A percentile compares a stretch with the other conserved stretches of the same genome.
Conservation (phyloP, 2,797 vertebrate genomes). For the Hoplostethus mediterraneus region DNA sequence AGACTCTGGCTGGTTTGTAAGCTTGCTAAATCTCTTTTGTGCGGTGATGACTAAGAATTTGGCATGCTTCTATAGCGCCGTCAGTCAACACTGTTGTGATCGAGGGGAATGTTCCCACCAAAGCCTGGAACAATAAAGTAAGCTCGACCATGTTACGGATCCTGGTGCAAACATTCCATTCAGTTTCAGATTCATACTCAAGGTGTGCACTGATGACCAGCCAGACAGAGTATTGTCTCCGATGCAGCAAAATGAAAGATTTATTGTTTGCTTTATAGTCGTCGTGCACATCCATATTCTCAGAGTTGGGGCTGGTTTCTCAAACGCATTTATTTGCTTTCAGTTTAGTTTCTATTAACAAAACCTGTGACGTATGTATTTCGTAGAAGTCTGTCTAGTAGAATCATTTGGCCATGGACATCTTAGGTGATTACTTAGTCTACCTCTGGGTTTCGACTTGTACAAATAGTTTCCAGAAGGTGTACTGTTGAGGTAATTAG, state of each 20-base stretch:
- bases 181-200: conserved; percentile 45
- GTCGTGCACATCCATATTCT: neutral
- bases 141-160: conserved; percentile 58
- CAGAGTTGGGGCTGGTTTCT: neutral
- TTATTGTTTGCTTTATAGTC: conserved; percentile 12
- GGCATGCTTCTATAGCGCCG: conserved; percentile 69
- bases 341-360: neutral
- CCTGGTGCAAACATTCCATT: conserved; percentile 53
- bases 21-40: conserved; percentile 80
- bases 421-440: neutral
- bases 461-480: neutral
- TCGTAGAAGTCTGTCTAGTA: neutral
- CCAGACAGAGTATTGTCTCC: conserved; percentile 23
- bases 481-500: neutral
- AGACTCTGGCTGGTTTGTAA: conserved; percentile 73
- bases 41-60: conserved; percentile 74
- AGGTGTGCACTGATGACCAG: conserved; percentile 39
- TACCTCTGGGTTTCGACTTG: neutral
- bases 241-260: neutral
- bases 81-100: conserved; percentile 76
- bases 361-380: too few relatives aligned
- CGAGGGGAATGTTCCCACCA: conserved; percentile 72
- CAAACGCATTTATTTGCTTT: neutral
- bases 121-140: conserved; percentile 75
- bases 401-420: neutral